Evolutionary conservation across 2,113 vertebrate species (phyloP).

Genomic region (Dipodomys merriami): DNA sequence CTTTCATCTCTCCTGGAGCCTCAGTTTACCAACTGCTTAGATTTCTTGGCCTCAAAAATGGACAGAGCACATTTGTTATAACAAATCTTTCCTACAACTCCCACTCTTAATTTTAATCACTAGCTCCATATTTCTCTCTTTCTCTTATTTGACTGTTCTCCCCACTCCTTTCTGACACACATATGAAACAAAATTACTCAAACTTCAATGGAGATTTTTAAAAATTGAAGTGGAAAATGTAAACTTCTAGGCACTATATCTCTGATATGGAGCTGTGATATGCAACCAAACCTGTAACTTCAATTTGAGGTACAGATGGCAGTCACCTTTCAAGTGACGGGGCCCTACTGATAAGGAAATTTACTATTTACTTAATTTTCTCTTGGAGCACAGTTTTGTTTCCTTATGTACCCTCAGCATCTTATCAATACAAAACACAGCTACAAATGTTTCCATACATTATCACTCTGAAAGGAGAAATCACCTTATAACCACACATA

Average conservation of each 20-base stretch:
- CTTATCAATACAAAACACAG: neutral
- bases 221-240: neutral
- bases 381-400: neutral
- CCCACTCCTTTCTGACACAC: neutral
- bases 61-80: neutral
- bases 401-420: neutral
- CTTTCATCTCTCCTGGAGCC: neutral
- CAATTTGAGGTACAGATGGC: neutral
- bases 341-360: neutral
- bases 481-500: neutral
- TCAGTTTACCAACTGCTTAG: neutral
- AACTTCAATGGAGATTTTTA: neutral
- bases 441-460: neutral
- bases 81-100: neutral
- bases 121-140: neutral
- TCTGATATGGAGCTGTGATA: neutral
- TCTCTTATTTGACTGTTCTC: neutral
- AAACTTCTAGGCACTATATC: neutral
- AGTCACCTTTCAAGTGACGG: neutral
- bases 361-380: neutral
- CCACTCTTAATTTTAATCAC: neutral
- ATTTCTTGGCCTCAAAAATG: neutral
- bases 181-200: neutral
- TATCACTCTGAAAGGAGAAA: neutral
- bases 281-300: neutral